Evolutionary conservation across 2,797 vertebrate species (phyloP), one percentile per base, ranked within the genome.

Genomic region (Pseudopleuronectes americanus): DNA sequence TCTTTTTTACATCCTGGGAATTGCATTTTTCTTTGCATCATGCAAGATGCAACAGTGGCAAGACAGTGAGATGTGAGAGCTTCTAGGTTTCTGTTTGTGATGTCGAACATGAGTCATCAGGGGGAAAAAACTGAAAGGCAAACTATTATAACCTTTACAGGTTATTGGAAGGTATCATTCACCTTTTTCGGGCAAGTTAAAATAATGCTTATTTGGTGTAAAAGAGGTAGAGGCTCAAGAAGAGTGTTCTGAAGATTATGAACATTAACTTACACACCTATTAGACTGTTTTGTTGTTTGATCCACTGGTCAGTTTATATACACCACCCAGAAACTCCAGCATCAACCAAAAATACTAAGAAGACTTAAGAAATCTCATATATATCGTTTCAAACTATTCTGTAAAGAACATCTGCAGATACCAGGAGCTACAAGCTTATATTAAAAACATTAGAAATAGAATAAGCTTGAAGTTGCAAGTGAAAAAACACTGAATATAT

Each of bases 381-480:
- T 9, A 36, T 45, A 52, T 51, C 7, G 7, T 23, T 47, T 53
- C 1, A 58, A 48, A 45, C 6, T 2, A 21, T 6, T 45, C 14
- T 38, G 22, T 10, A 21, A 6, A 47, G 22, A 60, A 14, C 24
- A 55, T 51, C 3, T 6, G 9, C 31, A 33, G 31, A 0, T 33
- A 9, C 31, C 9, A 33, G 31, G 31, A 33, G 31, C 10, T 10
- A 33, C 14, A 19, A n/a, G 16, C 22, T 49, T 19, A 38, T 31
- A 33, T 48, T 22, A 38, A 14, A 58, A 24, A 54, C 2, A 24
- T 8, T 31, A 17, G 51, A 14, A 1, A 21, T 56, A 24, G 16
- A 58, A 58, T 68, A 64, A 45, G 6, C 56, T 31, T 31, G 28
- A 31, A 8, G 28, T 31, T 31, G 28, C 28, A 51, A 66, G 49